Evolutionary conservation across 2,888 invertebrate species (phyloP).

Genomic region (Malthinus flaveolus): DNA sequence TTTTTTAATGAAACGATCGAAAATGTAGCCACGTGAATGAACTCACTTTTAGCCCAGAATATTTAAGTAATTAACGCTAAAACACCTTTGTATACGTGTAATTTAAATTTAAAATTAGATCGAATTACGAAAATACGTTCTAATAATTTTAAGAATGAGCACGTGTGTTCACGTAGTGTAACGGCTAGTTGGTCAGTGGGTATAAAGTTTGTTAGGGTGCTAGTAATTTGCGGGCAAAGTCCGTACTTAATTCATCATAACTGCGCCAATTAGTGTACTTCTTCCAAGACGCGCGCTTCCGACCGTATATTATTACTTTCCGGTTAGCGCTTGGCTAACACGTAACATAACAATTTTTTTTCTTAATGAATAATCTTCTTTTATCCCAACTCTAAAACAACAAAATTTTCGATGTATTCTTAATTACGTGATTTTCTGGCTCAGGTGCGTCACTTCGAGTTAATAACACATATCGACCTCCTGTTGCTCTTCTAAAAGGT

Average conservation of each 20-base stretch:
- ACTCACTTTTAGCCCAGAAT: neutral
- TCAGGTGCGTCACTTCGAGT: constrained; percentile 10
- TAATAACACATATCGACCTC: constrained; percentile 12
- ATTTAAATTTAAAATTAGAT: no score
- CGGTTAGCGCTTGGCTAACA: constrained; percentile 25
- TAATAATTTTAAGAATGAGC: constrained; percentile 9
- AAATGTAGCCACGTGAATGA: neutral
- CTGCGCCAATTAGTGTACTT: constrained; percentile 26
- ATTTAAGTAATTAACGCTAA: no score
- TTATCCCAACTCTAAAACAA: constrained; percentile 6
- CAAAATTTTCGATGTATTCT: constrained; percentile 18
- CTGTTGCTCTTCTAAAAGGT: constrained; percentile 13
- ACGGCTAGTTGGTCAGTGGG: constrained; percentile 23
- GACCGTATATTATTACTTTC: constrained; percentile 30
- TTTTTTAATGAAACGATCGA: constrained; percentile 2
- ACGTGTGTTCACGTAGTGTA: constrained; percentile 12
- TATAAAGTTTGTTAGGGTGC: constrained; percentile 20
- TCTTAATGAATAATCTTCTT: constrained; percentile 18
- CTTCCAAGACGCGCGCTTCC: constrained; percentile 22
- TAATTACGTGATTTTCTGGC: constrained; percentile 19
- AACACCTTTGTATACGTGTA: no score
- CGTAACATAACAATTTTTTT: constrained; percentile 20
- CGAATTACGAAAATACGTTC: no score
- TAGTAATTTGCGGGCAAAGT: constrained; percentile 23
- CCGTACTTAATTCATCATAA: constrained; percentile 25